Conservation (phyloP, 2,113 vertebrate species). For the Motacilla tschutschensis region DNA sequence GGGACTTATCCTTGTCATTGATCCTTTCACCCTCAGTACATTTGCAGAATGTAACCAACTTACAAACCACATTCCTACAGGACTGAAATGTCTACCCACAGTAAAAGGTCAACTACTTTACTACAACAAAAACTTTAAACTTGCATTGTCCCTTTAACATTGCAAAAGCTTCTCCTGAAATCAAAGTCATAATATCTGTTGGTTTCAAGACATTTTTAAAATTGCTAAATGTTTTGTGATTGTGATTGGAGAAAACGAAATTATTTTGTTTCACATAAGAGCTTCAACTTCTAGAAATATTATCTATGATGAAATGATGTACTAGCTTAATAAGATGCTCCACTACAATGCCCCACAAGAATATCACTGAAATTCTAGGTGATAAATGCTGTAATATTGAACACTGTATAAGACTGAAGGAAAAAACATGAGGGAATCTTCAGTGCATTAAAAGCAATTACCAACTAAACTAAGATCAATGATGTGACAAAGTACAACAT, state of each 20-base stretch:
- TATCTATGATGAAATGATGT: not conserved
- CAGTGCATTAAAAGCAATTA: constrained; percentile 58
- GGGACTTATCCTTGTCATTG: not conserved
- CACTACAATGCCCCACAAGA: not conserved
- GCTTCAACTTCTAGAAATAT: constrained; percentile 4
- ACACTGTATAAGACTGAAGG: not conserved
- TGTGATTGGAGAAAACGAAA: not conserved
- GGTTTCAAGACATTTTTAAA: not conserved
- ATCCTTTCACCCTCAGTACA: not conserved
- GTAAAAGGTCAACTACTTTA: not conserved
- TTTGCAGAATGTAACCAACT: not conserved
- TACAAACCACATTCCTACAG: not conserved
- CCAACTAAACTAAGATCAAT: constrained; percentile 45
- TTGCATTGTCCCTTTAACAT: not conserved
- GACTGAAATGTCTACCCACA: not conserved
- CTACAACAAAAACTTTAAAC: not conserved
- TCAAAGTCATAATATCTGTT: not conserved
- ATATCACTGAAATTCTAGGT: not conserved
- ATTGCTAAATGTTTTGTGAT: not conserved
- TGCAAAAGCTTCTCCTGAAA: not conserved
- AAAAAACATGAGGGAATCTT: constrained; percentile 26
- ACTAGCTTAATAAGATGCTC: constrained; percentile 6
- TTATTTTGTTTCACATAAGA: not conserved
- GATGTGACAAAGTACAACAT: not conserved
- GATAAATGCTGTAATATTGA: constrained; percentile 21